phyloP scores from a whole-genome alignment of 2,797 vertebrate species.

The Enteromius unitaeniatus region DNA sequence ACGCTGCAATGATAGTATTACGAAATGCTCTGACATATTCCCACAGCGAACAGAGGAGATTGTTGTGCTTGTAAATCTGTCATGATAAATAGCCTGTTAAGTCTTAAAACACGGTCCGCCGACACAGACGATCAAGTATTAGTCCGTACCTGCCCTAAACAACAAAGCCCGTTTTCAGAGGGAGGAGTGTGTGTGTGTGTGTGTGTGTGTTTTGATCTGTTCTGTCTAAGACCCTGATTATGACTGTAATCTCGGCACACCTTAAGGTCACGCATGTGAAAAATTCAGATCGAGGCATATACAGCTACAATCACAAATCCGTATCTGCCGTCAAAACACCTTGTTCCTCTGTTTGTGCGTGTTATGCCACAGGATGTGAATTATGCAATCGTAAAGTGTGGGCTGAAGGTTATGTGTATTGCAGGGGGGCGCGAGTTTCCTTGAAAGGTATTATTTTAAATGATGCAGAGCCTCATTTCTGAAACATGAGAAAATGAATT shows the following conservation, averaged over 20 bases:
- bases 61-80: constrained; percentile 7
- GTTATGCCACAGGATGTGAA: constrained; percentile 9
- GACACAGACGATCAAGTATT: background rate
- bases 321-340: background rate
- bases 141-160: background rate
- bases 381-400: constrained; percentile 18
- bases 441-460: background rate
- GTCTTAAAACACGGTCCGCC: background rate
- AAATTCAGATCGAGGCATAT: background rate
- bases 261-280: constrained; percentile 3
- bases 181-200: background rate
- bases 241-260: constrained; percentile 14
- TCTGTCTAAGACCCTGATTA: constrained; percentile 31
- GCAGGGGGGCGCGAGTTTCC: background rate
- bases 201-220: constrained; percentile 15
- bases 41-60: background rate
- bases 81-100: background rate
- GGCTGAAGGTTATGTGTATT: background rate
- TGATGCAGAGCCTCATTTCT: background rate
- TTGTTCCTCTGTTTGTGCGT: background rate
- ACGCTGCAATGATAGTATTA: background rate
- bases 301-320: background rate
- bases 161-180: constrained; percentile 11
- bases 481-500: background rate
- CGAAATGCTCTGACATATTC: background rate